Base-by-base conservation (phyloP, 53 echinoderm and acorn worm species). In the Astropecten irregularis region DNA sequence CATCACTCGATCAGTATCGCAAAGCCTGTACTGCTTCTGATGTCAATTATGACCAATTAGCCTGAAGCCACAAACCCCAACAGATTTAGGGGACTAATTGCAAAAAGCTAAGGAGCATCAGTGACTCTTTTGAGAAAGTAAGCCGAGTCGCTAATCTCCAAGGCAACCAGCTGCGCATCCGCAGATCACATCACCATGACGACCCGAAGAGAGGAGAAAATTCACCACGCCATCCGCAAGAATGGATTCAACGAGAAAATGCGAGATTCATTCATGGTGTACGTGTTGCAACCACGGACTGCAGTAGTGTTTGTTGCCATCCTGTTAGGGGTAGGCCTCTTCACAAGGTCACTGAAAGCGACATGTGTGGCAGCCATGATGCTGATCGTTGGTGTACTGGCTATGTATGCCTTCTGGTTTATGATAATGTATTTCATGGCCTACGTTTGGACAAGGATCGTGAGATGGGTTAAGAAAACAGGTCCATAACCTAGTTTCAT, bases 161-260 rank as follows among this genome's bases (percentile, higher is more conserved):
- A n/a, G n/a, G n/a, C n/a, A n/a, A n/a, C n/a, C n/a, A n/a, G n/a
- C n/a, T n/a, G n/a, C n/a, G n/a, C n/a, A n/a, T n/a, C n/a, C n/a
- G n/a, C n/a, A n/a, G n/a, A n/a, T n/a, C n/a, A n/a, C n/a, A n/a
- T n/a, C n/a, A n/a, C n/a, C n/a, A n/a, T n/a, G n/a, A n/a, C n/a
- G n/a, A n/a, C n/a, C n/a, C n/a, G n/a, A n/a, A n/a, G 76, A 58
- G 60, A 76, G 59, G 76, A 76, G 4, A 76, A 59, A 28, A 53
- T 76, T 11, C 76, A 59, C 46, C 40, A 13, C 14, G 76, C 76
- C 15, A 76, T 76, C 25, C 57, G 10, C 76, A 59, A 59, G 42
- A 21, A 28, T 27, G 58, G 57, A 26, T 76, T 76, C 35, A 57
- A 56, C 16, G 76, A 76, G 59, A 76, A 76, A 27, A 26, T 59